phyloP scores from a whole-genome alignment of 2,888 invertebrate genomes.

The Drosophila kanekoi region DNA sequence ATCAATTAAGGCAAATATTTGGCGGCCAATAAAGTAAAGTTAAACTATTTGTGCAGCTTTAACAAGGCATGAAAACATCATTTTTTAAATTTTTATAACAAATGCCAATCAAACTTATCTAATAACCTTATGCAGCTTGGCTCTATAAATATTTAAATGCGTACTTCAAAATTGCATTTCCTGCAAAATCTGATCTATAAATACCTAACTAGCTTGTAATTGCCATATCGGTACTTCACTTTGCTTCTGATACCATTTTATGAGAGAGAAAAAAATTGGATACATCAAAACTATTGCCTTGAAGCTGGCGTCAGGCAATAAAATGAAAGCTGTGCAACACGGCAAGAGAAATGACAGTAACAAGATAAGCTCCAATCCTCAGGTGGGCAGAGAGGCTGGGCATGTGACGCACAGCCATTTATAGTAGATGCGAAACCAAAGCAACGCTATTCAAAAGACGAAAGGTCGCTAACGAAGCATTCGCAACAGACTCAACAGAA shows the following conservation, averaged over 20 bases:
- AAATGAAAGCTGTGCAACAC: constrained; percentile 1
- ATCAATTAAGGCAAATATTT: constrained; percentile 25
- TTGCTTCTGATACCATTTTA: no score
- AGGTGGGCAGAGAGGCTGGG: constrained; percentile 16
- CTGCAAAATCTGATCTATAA: constrained; percentile 4
- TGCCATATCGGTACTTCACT: neutral
- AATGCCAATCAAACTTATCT: constrained; percentile 5
- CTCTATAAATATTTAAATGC: constrained; percentile 60
- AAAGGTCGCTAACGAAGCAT: constrained; percentile 52
- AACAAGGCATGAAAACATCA: neutral
- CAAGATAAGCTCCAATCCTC: constrained; percentile 37
- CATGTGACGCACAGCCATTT: constrained; percentile 12
- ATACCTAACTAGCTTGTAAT: neutral
- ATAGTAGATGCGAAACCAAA: constrained; percentile 63
- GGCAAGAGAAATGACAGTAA: constrained; percentile 13
- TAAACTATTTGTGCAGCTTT: constrained; percentile 7
- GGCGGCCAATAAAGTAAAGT: constrained; percentile 5
- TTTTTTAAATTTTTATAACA: constrained; percentile 20
- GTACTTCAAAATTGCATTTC: constrained; percentile 17
- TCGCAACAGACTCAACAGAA: constrained; percentile 28
- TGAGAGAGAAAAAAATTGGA: no score
- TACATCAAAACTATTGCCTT: no score
- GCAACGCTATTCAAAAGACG: constrained; percentile 43
- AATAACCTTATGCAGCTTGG: no score
- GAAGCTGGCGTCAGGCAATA: constrained; percentile 19